Evolutionary conservation across 2,888 invertebrate genomes (phyloP).

Genomic region (Protodeltote pygarga): DNA sequence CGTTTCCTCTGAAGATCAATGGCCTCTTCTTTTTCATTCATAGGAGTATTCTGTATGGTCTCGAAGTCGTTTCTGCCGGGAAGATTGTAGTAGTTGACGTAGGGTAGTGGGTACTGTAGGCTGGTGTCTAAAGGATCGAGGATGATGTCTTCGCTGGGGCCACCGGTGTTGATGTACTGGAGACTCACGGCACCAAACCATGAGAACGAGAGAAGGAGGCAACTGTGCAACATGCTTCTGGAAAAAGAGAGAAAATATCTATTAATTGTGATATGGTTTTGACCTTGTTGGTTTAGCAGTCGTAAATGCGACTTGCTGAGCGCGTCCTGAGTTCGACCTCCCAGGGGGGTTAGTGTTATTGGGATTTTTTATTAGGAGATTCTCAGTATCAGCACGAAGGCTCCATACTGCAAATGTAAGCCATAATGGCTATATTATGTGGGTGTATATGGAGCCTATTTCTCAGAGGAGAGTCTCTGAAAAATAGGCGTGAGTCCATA

Average conservation of each 20-base stretch:
- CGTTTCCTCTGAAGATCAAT: conserved; percentile 47
- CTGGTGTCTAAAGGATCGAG: conserved; percentile 57
- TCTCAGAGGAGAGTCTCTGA: too few species aligned
- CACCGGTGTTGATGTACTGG: conserved; percentile 73
- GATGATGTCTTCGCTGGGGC: conserved; percentile 54
- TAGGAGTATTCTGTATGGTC: conserved; percentile 20
- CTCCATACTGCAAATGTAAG: too few species aligned
- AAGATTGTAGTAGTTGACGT: conserved; percentile 62
- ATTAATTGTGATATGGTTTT: conserved; percentile 3
- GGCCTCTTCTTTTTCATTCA: conserved; percentile 21
- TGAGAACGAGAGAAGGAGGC: conserved; percentile 72
- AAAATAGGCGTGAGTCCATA: too few species aligned
- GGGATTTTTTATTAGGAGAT: too few species aligned
- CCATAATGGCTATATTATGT: too few species aligned
- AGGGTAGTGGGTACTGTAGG: conserved; percentile 60
- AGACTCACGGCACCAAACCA: conserved; percentile 75
- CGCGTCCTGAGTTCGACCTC: too few species aligned
- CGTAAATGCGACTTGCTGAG: too few species aligned
- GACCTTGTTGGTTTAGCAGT: neutral
- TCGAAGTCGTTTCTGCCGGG: conserved; percentile 38
- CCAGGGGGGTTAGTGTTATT: too few species aligned
- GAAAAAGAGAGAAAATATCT: conserved; percentile 40
- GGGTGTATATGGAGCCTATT: too few species aligned
- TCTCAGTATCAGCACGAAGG: too few species aligned
- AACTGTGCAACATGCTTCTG: conserved; percentile 78